A percentile compares a stretch with the other conserved stretches of the same genome.
phyloP scores from a whole-genome alignment of 2,797 vertebrate genomes.

The Takifugu ocellatus region DNA sequence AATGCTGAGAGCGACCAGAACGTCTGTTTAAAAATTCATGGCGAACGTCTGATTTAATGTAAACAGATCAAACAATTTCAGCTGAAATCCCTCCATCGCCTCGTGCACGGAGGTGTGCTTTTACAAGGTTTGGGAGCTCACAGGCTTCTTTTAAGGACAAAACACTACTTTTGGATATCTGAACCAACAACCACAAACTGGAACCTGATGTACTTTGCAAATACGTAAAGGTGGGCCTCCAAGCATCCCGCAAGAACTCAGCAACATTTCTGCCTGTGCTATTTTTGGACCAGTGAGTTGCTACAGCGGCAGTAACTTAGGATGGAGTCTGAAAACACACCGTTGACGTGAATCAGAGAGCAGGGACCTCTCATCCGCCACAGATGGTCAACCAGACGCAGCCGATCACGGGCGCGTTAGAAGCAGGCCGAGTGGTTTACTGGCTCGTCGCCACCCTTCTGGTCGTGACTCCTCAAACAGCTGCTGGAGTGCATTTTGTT shows the following conservation, averaged over 20 bases:
- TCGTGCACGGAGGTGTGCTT: too few relatives aligned
- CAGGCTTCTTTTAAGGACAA: too few relatives aligned
- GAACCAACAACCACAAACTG: too few relatives aligned
- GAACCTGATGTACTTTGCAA: too few relatives aligned
- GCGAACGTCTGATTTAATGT: too few relatives aligned
- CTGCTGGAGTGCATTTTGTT: conserved; percentile 30
- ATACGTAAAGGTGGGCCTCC: too few relatives aligned
- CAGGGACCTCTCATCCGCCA: conserved; percentile 26
- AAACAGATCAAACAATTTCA: too few relatives aligned
- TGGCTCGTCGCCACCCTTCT: conserved; percentile 38
- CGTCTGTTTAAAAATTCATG: too few relatives aligned
- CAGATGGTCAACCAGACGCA: conserved; percentile 48
- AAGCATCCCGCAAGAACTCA: background rate
- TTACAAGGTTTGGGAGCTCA: too few relatives aligned
- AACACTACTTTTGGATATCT: too few relatives aligned
- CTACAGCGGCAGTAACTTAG: conserved; percentile 10
- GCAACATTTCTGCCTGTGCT: background rate
- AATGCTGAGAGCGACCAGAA: too few relatives aligned
- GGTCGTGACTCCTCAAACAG: conserved; percentile 38
- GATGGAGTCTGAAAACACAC: conserved; percentile 1
- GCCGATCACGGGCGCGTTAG: conserved; percentile 24
- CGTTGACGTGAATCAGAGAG: conserved; percentile 19
- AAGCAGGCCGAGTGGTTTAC: conserved; percentile 27
- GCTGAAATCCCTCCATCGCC: too few relatives aligned
- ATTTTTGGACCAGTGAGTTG: background rate